Evolutionary conservation across 64 coral and sea anemone genomes (phyloP).

Genomic region (Stylophora pistillata): DNA sequence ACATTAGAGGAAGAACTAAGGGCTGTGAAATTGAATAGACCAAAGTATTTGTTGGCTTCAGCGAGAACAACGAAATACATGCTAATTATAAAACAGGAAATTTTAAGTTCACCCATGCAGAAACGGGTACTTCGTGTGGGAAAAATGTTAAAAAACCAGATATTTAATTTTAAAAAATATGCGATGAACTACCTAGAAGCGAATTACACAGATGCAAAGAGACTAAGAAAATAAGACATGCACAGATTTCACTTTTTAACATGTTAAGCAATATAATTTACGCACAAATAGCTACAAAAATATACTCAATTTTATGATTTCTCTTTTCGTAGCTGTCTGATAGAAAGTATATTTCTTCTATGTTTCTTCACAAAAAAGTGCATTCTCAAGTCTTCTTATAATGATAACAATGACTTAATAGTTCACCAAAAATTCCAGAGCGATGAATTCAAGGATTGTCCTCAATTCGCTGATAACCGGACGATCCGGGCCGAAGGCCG

Average conservation of each 20-base stretch:
- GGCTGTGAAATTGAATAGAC: not conserved
- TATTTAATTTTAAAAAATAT: not conserved
- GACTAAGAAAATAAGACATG: not conserved
- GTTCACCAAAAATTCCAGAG: not conserved
- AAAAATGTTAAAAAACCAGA: not conserved
- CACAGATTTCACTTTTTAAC: not conserved
- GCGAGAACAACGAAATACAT: not conserved
- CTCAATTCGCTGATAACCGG: conserved; percentile 73
- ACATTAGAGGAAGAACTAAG: not conserved
- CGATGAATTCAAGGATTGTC: conserved; percentile 28
- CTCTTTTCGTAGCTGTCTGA: not conserved
- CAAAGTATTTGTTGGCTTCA: not conserved
- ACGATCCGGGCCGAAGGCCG: conserved; percentile 63
- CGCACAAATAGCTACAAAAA: not conserved
- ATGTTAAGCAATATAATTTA: not conserved
- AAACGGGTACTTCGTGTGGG: not conserved
- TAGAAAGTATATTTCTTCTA: not conserved
- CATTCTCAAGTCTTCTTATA: not conserved
- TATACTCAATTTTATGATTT: not conserved
- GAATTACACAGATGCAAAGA: not conserved
- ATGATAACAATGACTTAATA: not conserved
- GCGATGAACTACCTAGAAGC: not conserved
- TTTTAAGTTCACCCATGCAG: not conserved
- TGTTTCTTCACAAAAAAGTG: not conserved
- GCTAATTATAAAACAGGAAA: not conserved